Evolutionary conservation across 2,888 invertebrate species (phyloP).

Genomic region (Ashinkailepas kermadecensis): DNA sequence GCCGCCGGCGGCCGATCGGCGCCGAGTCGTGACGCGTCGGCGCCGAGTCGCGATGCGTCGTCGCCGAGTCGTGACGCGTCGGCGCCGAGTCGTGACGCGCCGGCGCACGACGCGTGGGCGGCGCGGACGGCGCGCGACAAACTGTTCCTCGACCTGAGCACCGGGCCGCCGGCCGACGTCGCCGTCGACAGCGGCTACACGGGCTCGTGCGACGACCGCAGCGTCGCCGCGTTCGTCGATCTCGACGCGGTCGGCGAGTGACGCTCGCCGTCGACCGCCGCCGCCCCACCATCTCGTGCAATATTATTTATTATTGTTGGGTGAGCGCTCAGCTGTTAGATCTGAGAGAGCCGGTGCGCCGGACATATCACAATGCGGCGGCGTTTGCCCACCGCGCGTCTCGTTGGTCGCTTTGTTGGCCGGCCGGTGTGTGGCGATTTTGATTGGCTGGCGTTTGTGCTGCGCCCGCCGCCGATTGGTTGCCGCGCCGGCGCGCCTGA

Average conservation of each 20-base stretch:
- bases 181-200: slow-evolving; percentile 10
- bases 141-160: neutral
- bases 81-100: no score
- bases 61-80: no score
- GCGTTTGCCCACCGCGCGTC: no score
- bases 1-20: no score
- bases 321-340: neutral
- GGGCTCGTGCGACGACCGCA: slow-evolving; percentile 12
- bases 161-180: neutral
- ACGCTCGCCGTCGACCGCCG: neutral
- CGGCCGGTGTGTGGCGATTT: no score
- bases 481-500: no score
- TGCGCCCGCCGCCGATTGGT: no score
- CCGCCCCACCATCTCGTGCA: neutral
- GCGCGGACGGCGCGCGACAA: neutral
- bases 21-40: no score
- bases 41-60: no score
- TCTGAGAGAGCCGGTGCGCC: neutral
- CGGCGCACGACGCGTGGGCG: no score
- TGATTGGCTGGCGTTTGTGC: no score
- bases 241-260: neutral
- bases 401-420: no score
- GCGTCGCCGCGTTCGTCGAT: neutral
- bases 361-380: neutral
- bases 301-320: slow-evolving; percentile 2